Percentiles rank a stretch among this genome's conserved stretches.
These are phyloP conservation scores for Erpornis zantholeuca DNA, from an alignment of 2,113 vertebrate genomes.

Conservation along the genomic window DNA sequence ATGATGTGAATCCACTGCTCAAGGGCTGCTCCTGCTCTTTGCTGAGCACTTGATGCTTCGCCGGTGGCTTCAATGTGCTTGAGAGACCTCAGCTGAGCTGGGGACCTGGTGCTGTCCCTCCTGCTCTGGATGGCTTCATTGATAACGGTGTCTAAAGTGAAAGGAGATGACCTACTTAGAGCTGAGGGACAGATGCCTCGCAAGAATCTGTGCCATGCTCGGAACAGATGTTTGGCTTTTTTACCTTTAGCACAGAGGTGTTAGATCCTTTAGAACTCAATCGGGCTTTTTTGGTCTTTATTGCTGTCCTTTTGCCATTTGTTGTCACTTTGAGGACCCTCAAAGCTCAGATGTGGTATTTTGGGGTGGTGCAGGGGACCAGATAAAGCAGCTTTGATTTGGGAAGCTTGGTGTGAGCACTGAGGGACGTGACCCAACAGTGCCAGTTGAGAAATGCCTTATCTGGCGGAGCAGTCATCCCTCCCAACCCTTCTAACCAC, in stretches of 20 bases:
- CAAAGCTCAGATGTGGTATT: neutral
- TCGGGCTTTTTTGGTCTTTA: neutral
- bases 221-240: conserved; percentile 48
- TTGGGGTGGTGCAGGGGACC: neutral
- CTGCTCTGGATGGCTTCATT: neutral
- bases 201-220: conserved; percentile 26
- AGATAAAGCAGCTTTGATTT: neutral
- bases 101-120: neutral
- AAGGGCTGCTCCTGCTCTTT: neutral
- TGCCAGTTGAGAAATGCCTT: neutral
- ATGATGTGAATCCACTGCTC: neutral
- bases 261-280: neutral
- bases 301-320: conserved; percentile 17
- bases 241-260: conserved; percentile 6
- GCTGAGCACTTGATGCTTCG: neutral
- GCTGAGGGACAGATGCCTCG: conserved; percentile 29
- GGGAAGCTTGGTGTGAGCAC: neutral
- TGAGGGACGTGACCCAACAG: neutral
- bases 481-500: neutral
- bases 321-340: neutral
- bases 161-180: conserved; percentile 39
- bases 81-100: neutral
- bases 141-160: conserved; percentile 18
- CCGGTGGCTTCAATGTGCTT: neutral
- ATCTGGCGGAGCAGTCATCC: neutral